Percentiles rank a stretch among this genome's conserved stretches.
Conservation (phyloP, 1,140 invertebrate species). For the Drosophila burlai region DNA sequence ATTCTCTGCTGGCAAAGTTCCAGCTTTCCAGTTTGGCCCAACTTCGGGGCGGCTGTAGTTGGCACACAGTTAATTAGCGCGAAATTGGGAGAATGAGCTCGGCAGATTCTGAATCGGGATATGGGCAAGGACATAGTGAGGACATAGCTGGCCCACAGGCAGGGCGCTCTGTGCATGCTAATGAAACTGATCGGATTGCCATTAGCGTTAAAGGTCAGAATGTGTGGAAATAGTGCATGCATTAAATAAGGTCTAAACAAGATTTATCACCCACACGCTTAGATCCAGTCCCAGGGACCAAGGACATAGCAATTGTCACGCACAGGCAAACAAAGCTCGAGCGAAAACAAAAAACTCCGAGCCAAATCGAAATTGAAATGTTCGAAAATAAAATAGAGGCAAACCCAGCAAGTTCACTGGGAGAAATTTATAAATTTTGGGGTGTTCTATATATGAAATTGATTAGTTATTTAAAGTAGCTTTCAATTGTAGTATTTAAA, state of each 20-base stretch:
- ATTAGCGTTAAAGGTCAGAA: constrained; percentile 67
- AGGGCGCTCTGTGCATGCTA: constrained; percentile 57
- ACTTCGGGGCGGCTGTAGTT: constrained; percentile 54
- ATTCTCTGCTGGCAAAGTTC: constrained; percentile 68
- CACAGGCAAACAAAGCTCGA: constrained; percentile 51
- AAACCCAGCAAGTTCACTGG: neutral
- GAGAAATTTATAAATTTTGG: neutral
- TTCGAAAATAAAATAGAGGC: constrained; percentile 48
- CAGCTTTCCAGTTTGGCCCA: constrained; percentile 29
- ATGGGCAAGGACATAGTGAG: neutral
- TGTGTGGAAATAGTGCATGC: constrained; percentile 60
- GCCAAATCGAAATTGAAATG: constrained; percentile 67
- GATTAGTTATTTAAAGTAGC: neutral
- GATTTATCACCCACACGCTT: constrained; percentile 64
- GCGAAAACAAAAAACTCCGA: constrained; percentile 8
- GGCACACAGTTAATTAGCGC: constrained; percentile 83
- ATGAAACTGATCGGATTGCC: constrained; percentile 77
- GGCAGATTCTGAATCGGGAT: constrained; percentile 22
- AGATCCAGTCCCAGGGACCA: neutral
- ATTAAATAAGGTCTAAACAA: constrained; percentile 63
- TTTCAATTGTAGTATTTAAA: neutral
- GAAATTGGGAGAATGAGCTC: constrained; percentile 68
- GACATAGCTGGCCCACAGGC: neutral
- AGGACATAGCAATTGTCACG: constrained; percentile 66
- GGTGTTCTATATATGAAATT: too few species aligned